These are phyloP conservation scores for Pteronotus mesoamericanus DNA, from an alignment of 2,797 vertebrate genomes.

Conservation along the genomic window DNA sequence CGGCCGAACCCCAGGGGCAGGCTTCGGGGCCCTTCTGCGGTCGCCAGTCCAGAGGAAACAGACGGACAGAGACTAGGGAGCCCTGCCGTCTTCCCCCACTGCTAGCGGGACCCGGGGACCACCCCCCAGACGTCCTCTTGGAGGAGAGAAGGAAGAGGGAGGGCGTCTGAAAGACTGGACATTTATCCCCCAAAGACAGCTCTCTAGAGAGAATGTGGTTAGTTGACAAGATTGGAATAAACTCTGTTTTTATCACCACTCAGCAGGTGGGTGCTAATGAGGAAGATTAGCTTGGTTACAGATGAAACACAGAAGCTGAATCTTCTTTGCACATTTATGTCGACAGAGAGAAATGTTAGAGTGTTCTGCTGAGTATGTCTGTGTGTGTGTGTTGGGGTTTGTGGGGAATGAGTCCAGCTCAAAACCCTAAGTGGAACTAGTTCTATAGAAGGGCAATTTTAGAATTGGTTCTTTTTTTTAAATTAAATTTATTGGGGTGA, in stretches of 20 bases:
- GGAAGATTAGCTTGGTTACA: conserved; percentile 39
- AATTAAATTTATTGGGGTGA: neutral
- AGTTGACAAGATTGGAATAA: conserved; percentile 24
- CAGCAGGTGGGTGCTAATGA: conserved; percentile 59
- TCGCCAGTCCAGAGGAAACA: neutral
- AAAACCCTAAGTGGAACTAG: neutral
- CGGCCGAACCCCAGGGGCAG: neutral
- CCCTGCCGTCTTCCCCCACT: neutral
- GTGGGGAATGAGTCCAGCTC: neutral
- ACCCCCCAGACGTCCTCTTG: neutral
- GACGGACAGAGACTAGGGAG: neutral
- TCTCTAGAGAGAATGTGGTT: conserved; percentile 44
- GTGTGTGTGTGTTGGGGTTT: neutral
- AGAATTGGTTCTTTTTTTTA: neutral
- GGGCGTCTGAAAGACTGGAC: neutral
- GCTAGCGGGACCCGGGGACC: neutral
- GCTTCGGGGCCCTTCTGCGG: neutral
- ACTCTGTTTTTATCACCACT: conserved; percentile 47
- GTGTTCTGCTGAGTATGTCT: neutral
- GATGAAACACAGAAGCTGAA: conserved; percentile 26
- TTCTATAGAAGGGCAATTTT: neutral
- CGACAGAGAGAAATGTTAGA: neutral
- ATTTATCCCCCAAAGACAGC: neutral
- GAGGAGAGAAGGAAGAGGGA: neutral
- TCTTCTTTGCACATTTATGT: conserved; percentile 11